Evolutionary conservation across 1,140 invertebrate genomes (phyloP), one percentile per base, ranked within the genome.

Genomic region (Drosophila hydei): DNA sequence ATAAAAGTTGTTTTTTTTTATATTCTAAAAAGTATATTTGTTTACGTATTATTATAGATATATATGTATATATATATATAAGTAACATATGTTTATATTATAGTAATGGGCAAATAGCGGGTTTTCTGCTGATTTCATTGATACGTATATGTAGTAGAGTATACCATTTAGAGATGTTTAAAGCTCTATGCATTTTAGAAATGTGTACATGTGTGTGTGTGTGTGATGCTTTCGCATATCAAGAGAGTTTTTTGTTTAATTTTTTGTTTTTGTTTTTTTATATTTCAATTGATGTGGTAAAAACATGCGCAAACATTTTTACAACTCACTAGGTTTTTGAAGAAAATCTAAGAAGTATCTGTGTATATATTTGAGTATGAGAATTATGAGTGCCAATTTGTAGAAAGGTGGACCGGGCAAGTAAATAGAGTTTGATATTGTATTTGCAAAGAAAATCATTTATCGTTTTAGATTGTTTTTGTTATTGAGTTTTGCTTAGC

Each of bases 281-380:
- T 50, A 14, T 68, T 67, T 70, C 54, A 60, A 48, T 77, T 59
- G 72, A 55, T 78, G 79, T 60, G 69, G 63, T 79, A 52, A 84
- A 81, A 87, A 79, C 80, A 85, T 85, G 80, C 80, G 73, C 80
- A 87, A 85, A 80, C 81, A 87, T 85, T 87, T 85, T 65, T 78
- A 88, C 83, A 88, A 89, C 61, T 87, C 78, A 75, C 81, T 88
- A 88, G 62, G 68, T 67, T 85, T 11, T 87, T 68, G 68, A 79
- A 73, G 75, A 79, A 72, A 80, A 79, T 84, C 75, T 79, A 88
- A 88, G 68, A 59, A 78, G 58, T 76, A 76, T 72, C 67, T 63
- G 75, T 88, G 75, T 63, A 55, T 62, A 61, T 73, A 50, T 51
- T 19, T 38, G 38, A 18, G 36, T 42, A 71, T 56, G 18, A 42